Evolutionary conservation across 1,140 invertebrate species (phyloP).

Genomic region (Apis florea): DNA sequence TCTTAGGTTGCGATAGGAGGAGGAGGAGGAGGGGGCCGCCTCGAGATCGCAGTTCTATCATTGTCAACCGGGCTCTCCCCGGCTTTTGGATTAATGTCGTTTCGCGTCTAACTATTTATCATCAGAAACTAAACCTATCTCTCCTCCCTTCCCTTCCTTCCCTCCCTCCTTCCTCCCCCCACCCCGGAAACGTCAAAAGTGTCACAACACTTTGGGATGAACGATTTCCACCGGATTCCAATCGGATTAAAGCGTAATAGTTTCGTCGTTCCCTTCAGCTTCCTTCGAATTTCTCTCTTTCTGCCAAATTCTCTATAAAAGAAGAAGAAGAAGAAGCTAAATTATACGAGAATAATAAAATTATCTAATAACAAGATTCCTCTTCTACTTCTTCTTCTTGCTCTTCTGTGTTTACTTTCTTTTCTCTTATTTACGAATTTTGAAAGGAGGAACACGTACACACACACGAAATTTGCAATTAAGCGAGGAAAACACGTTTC

Average conservation of each 20-base stretch:
- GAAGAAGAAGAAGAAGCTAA: neutral
- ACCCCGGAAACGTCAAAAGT: constrained; percentile 20
- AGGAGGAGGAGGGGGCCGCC: neutral
- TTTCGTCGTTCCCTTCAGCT: too few species aligned
- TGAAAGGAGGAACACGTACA: too few species aligned
- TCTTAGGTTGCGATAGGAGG: constrained; percentile 34
- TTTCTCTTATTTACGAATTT: too few species aligned
- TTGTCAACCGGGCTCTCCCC: constrained; percentile 45
- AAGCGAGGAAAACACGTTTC: too few species aligned
- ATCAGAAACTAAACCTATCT: constrained; percentile 54
- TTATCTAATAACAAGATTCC: too few species aligned
- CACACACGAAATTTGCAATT: too few species aligned
- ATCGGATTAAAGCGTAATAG: neutral
- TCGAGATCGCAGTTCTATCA: constrained; percentile 58
- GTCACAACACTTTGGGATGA: constrained; percentile 30
- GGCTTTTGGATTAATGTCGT: constrained; percentile 56
- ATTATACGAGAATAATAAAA: too few species aligned
- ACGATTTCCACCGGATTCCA: constrained; percentile 35
- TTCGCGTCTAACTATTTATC: constrained; percentile 55
- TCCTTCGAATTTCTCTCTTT: too few species aligned
- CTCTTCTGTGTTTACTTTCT: too few species aligned
- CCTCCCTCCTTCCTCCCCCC: too few species aligned
- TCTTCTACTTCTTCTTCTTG: too few species aligned
- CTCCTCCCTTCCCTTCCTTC: constrained; percentile 46
- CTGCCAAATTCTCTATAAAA: neutral